phyloP scores from a whole-genome alignment of 2,113 vertebrate species.

The Colossoma macropomum region DNA sequence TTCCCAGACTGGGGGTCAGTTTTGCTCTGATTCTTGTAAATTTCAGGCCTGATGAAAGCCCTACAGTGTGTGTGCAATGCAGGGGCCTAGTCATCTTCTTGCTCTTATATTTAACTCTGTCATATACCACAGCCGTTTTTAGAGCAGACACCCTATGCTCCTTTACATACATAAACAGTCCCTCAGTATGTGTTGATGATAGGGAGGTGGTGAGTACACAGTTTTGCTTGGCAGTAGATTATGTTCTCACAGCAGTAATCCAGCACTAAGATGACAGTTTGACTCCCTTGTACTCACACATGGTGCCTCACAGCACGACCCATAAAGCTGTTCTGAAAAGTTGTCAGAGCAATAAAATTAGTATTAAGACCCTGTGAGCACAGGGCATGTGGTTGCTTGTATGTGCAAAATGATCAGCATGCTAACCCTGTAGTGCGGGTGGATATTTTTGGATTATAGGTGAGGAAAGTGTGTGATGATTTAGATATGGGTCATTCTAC shows the following conservation, averaged over 20 bases:
- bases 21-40: no score
- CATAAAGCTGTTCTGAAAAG: neutral
- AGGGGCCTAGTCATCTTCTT: no score
- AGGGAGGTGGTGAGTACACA: neutral
- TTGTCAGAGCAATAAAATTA: neutral
- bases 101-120: neutral
- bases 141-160: neutral
- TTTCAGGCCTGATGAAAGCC: no score
- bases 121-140: neutral
- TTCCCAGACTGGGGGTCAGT: no score
- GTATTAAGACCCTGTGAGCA: no score
- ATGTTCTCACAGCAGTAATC: neutral
- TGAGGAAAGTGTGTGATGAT: no score
- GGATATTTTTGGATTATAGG: no score
- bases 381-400: no score
- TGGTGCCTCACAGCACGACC: neutral
- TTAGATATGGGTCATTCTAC: no score
- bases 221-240: neutral
- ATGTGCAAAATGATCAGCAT: neutral
- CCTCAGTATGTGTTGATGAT: neutral
- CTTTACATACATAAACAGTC: neutral
- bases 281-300: neutral
- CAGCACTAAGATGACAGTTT: neutral
- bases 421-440: no score
- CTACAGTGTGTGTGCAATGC: no score